Evolutionary conservation across 2,888 invertebrate genomes (phyloP), one percentile per base, ranked within the genome.

Genomic region (Pollenia griseotomentosa): DNA sequence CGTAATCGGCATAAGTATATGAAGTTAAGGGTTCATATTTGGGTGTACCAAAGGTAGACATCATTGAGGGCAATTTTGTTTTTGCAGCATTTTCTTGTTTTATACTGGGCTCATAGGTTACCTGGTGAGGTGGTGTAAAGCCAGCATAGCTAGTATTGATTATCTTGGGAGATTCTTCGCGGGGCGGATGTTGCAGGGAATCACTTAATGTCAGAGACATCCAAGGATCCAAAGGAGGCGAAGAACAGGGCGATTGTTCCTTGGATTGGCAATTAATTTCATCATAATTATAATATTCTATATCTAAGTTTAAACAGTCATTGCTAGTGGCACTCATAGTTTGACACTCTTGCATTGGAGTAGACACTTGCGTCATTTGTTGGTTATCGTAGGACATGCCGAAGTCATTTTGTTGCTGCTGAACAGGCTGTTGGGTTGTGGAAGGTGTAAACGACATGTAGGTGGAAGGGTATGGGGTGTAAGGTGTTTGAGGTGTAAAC

Each of bases 181-280:
- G 79, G 33, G 84, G 70, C 63, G 81, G 51, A 68, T 88, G 85
- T 23, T 81, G 78, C 40, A 83, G n/a, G 9, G 66, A 74, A 73
- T 89, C 89, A 80, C 90, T 89, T 70, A 93, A 89, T 79, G 91
- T 92, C 16, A 93, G 88, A 48, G 92, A 90, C 89, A 94, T 90
- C 94, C 94, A 94, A 48, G 94, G 93, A 89, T 94, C 94, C 65
- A 93, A 83, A 46, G 92, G 91, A 5, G 94, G 94, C 40, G 94
- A 93, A 6, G 93, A 93, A 87, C 94, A 94, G 2, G 93, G 93
- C 11, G 94, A 94, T 88, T 94, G 93, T 88, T 93, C 93, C 89
- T 94, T 94, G 63, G 93, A 93, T 90, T 94, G 93, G 86, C 93
- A 94, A 91, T 94, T 94, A 86, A 93, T 92, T 90, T 94, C 94